A percentile compares a stretch with the other conserved stretches of the same genome.
Conservation (phyloP, 2,888 invertebrate genomes). For the Hesperia comma region DNA sequence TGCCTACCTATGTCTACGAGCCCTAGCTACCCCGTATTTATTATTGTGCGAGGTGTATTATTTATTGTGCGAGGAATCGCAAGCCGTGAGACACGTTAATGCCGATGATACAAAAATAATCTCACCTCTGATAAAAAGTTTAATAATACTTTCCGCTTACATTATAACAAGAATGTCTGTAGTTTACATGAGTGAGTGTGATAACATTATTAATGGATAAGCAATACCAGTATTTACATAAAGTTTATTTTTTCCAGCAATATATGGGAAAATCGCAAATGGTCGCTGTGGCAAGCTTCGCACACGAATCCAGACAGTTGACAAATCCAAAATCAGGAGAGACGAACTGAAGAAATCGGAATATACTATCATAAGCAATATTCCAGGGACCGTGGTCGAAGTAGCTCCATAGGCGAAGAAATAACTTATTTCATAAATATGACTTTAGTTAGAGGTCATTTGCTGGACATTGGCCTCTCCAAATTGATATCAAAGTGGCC, state of each 20-base stretch:
- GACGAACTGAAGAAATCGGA: slow-evolving; percentile 69
- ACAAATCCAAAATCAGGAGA: slow-evolving; percentile 63
- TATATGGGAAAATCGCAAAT: slow-evolving; percentile 70
- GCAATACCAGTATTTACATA: background rate
- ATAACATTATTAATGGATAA: background rate
- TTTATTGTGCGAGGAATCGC: too few relatives aligned
- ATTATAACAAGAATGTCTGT: too few relatives aligned
- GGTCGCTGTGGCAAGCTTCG: slow-evolving; percentile 74
- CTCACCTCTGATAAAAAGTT: too few relatives aligned
- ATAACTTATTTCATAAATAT: background rate
- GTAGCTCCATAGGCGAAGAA: slow-evolving; percentile 42
- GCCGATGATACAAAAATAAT: too few relatives aligned
- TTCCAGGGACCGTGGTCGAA: slow-evolving; percentile 63
- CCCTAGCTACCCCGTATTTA: too few relatives aligned
- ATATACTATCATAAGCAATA: slow-evolving; percentile 65
- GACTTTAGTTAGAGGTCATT: background rate
- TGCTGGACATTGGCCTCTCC: slow-evolving; percentile 1
- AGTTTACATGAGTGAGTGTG: too few relatives aligned
- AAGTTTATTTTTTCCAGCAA: slow-evolving; percentile 56
- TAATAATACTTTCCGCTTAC: too few relatives aligned
- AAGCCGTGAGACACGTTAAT: too few relatives aligned
- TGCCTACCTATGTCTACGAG: too few relatives aligned
- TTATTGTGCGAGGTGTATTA: too few relatives aligned
- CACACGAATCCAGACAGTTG: slow-evolving; percentile 68
- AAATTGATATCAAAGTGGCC: background rate